Conservation (phyloP, 35 echinoderm and acorn worm genomes). For the Chiridota heheva region DNA sequence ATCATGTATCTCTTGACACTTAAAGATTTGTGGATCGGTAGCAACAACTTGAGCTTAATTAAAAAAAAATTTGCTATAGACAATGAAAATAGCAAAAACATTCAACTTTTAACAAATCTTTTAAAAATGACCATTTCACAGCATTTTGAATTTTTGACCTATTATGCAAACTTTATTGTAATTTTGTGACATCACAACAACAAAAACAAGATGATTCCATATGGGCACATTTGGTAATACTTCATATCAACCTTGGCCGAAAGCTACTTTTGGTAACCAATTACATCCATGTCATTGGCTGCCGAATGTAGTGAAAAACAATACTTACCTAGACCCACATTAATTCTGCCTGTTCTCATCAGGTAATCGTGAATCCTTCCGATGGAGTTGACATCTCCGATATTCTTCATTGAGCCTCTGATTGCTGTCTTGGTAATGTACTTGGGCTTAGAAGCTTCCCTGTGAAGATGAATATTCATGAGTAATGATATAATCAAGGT, state of each 20-base stretch:
- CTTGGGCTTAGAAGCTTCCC: constrained; percentile 55
- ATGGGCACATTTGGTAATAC: not conserved
- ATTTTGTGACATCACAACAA: no score
- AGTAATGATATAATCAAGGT: not conserved
- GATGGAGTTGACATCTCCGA: constrained; percentile 75
- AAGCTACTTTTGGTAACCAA: not conserved
- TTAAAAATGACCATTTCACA: not conserved
- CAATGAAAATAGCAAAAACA: no score
- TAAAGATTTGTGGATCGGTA: no score
- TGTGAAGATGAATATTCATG: not conserved
- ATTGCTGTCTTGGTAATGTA: constrained; percentile 64
- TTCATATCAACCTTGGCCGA: not conserved
- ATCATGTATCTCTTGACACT: no score
- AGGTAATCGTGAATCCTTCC: constrained; percentile 67
- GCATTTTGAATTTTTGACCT: not conserved
- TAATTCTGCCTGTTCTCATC: constrained; percentile 66
- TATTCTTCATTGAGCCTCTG: constrained; percentile 41
- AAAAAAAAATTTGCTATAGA: no score
- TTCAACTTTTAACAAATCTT: not conserved
- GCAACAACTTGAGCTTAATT: no score
- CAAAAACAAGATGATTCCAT: no score
- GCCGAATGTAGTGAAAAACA: not conserved
- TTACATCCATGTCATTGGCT: not conserved
- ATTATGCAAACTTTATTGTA: no score
- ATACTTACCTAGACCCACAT: constrained; percentile 70